Evolutionary conservation across 2,888 invertebrate genomes (phyloP), one percentile per base, ranked within the genome.

Genomic region (Rhamnusium bicolor): DNA sequence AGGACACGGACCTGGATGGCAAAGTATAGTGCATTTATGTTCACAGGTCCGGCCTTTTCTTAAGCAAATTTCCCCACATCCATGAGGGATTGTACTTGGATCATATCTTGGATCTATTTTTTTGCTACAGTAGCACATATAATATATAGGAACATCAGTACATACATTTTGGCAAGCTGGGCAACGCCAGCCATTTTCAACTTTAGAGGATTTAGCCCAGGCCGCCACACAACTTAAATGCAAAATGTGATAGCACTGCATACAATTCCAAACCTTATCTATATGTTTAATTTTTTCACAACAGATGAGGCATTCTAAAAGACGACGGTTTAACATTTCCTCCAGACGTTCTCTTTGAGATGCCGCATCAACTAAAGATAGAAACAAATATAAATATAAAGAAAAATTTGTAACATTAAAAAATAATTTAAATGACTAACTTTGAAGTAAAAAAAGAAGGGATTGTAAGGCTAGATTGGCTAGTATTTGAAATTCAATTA

Each of bases 1-100:
- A 1, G 97, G 97, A 88, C 98, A 98, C 0, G 98, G 97, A 0
- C 98, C 98, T 0, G 98, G 98, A 87, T 98, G 98, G 85, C 98
- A 98, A 0, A 94, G 90, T 80, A 97, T 88, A 10, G 92, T 93
- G 87, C 97, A 97, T 0, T 92, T 91, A 84, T 94, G 94, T 0
- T 90, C 87, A 85, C 92, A 91, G 72, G 78, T 90, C 18, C 91
- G 89, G n/a, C 89, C 88, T 73, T 84, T 84, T 10, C 92, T 91
- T n/a, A 92, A 91, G 85, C 99, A 99, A 0, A 94, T 89, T 79
- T 95, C 94, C 0, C 98, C 98, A 87, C 99, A 99, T 24, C 95
- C 95, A 88, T 99, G 99, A 0, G 98, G 96, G 8, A 93, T 92
- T 71, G 94, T 93, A 53, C 92, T 92, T 4, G 95, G 93, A 85